Base-by-base conservation (phyloP, 2,113 vertebrate genomes). In the Murina feae region DNA sequence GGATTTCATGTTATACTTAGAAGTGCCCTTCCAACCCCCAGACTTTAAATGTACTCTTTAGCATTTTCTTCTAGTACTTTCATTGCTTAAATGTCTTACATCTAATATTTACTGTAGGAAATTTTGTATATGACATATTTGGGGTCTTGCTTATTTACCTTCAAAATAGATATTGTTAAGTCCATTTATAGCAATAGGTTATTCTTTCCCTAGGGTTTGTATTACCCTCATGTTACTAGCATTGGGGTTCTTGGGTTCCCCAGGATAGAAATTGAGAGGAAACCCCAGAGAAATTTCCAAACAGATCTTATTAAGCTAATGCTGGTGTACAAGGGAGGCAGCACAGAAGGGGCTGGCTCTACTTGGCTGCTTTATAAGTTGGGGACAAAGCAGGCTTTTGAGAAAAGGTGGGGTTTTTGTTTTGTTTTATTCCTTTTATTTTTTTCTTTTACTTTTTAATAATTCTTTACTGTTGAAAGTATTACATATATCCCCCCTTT, bases 41-140 rank as follows among this genome's bases (percentile, higher is more conserved):
- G 42, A 39, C 16, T 65, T 51, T 92, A 51, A 75, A 69, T 87
- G 23, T 89, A 42, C 28, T 76, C 35, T 66, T 87, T 25, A 30
- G 39, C 82, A 51, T 88, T 96, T 96, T 95, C 68, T 96, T 94
- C 44, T 96, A 85, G 39, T 81, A n/a, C 21, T 94, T 96, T 89
- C 39, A 89, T 66, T 53, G 4, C 11, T 89, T 89, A 51, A 84
- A 55, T 74, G 13, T 75, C 35, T 25, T 37, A 37, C 49, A 53
- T 25, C 74, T 55, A 16, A 28, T 37, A 23, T 25, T 55, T 55
- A 44, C 44, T 10, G 55, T 37, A 9, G 76, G 76, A 79, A 79
- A 53, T 49, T 25, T 25, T 55, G n/a, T 35, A 9, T 55, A 25
- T 37, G 49, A 35, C 23, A 25, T 25, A n/a, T 79, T 37, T 79